Conservation (phyloP, 37 sponge, comb jelly and placozoan species). For the Hexactinellida sp. region DNA sequence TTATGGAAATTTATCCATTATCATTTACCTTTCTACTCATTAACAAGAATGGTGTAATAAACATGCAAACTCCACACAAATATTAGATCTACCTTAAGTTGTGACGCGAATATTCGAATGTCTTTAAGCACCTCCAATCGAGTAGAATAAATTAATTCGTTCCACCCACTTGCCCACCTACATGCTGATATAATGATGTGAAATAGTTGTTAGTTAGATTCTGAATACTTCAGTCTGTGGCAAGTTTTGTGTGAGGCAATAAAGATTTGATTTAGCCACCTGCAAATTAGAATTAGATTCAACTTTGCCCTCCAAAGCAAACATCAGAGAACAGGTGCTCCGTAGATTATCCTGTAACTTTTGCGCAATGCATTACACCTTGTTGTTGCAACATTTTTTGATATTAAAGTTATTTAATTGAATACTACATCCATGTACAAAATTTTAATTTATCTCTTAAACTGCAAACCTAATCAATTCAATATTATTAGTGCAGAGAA, state of each 20-base stretch:
- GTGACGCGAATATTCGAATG: too few relatives aligned
- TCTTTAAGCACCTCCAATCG: too few relatives aligned
- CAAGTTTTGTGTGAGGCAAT: background rate
- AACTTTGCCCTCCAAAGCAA: background rate
- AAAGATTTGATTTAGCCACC: background rate
- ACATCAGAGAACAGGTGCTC: background rate
- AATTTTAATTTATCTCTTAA: background rate
- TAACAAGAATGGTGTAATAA: too few relatives aligned
- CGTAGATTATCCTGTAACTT: background rate
- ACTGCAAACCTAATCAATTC: background rate
- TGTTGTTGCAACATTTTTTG: background rate
- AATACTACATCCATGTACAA: background rate
- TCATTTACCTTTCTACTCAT: too few relatives aligned
- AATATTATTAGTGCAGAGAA: too few relatives aligned
- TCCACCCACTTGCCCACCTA: too few relatives aligned
- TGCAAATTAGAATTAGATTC: background rate
- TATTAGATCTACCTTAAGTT: too few relatives aligned
- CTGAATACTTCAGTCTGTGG: background rate
- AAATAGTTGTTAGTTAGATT: background rate
- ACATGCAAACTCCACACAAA: too few relatives aligned
- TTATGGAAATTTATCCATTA: too few relatives aligned
- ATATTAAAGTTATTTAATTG: background rate
- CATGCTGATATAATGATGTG: background rate
- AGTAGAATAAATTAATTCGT: background rate
- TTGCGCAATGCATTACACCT: slow-evolving; percentile 1